These are phyloP conservation scores for Myoxocephalus aenaeus DNA, from an alignment of 2,797 vertebrate species.

Conservation along the genomic window DNA sequence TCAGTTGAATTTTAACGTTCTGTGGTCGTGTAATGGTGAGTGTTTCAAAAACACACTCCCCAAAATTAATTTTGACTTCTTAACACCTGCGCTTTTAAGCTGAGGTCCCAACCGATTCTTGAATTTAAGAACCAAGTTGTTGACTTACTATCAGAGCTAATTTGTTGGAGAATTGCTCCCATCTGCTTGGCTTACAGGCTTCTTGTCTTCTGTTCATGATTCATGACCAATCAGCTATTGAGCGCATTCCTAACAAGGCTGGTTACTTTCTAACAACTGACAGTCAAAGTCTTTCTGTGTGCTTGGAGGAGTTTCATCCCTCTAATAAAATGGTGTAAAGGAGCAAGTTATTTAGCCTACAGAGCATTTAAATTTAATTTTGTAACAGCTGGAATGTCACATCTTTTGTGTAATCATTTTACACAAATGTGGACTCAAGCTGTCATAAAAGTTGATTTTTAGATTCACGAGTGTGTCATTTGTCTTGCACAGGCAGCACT, in stretches of 20 bases:
- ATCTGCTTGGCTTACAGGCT: constrained; percentile 27
- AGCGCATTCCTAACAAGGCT: constrained; percentile 22
- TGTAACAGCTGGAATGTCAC: constrained; percentile 16
- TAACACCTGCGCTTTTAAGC: neutral
- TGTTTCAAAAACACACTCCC: constrained; percentile 13
- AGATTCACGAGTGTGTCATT: constrained; percentile 17
- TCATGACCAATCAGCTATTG: constrained; percentile 29
- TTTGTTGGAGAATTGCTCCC: constrained; percentile 33
- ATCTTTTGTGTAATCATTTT: constrained; percentile 8
- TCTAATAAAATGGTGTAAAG: constrained; percentile 10
- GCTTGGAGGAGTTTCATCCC: neutral
- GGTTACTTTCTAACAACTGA: constrained; percentile 38
- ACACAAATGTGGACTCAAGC: constrained; percentile 22
- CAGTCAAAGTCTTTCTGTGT: constrained; percentile 21
- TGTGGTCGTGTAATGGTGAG: constrained; percentile 63
- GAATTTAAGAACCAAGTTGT: constrained; percentile 10
- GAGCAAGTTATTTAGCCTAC: neutral
- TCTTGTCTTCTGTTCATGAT: constrained; percentile 29
- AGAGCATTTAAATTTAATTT: neutral
- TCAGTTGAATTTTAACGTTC: constrained; percentile 18
- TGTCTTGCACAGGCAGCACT: constrained; percentile 7
- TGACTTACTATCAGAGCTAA: constrained; percentile 25
- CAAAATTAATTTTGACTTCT: neutral
- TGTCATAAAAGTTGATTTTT: constrained; percentile 21
- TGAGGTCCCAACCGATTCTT: neutral